Percentiles rank a stretch among this genome's conserved stretches.
Conservation (phyloP, 64 coral and sea anemone species). For the Porites australiensis region DNA sequence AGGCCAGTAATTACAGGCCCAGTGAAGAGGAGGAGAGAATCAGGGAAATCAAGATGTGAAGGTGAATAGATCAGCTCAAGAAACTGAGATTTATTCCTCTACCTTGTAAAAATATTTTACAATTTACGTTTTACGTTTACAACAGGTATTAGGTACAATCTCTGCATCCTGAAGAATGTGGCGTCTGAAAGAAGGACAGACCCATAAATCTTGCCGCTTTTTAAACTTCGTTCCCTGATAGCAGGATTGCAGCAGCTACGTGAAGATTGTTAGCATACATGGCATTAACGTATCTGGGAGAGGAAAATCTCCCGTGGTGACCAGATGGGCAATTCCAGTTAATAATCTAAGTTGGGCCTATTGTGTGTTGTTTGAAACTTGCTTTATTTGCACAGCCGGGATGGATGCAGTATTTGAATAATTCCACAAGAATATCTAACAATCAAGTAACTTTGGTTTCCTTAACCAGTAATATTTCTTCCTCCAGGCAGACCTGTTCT, state of each 20-base stretch:
- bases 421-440: neutral
- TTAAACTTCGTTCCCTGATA: too few relatives aligned
- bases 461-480: constrained; percentile 26
- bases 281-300: neutral
- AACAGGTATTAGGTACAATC: too few relatives aligned
- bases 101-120: too few relatives aligned
- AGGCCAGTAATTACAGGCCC: too few relatives aligned
- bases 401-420: neutral
- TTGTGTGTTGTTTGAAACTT: constrained; percentile 9
- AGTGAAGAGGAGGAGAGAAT: too few relatives aligned
- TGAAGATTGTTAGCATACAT: constrained; percentile 43
- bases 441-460: constrained; percentile 1
- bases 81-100: too few relatives aligned
- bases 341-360: neutral
- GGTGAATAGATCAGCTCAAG: too few relatives aligned
- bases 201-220: too few relatives aligned
- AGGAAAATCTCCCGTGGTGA: constrained; percentile 19
- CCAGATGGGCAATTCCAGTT: constrained; percentile 18
- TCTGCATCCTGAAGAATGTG: too few relatives aligned
- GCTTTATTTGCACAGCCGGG: neutral
- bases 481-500: constrained; percentile 9
- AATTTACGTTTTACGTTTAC: too few relatives aligned
- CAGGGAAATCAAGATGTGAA: too few relatives aligned
- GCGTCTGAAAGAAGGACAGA: too few relatives aligned
- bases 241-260: neutral